Evolutionary conservation across 2,797 vertebrate species (phyloP), one percentile per base, ranked within the genome.

Genomic region (Prunella strophiata): DNA sequence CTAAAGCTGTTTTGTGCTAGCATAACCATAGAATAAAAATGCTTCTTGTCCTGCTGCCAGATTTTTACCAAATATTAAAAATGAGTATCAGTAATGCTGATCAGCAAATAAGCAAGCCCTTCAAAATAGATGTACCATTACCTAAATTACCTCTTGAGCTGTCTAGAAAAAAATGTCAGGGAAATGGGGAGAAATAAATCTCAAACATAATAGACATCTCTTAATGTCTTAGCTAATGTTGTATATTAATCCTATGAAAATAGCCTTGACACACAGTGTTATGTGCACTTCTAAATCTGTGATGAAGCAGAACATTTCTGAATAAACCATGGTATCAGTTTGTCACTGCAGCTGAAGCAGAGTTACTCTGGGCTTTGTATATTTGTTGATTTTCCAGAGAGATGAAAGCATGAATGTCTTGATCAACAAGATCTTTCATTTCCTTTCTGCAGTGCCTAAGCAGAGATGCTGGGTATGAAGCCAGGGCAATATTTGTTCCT

Each of bases 161-260:
- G 26, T 32, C 74, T 63, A 52, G 54, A 62, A 75, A 91, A 91
- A 62, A 62, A 40, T 67, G 45, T 79, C 48, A n/a, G 55, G 26
- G 23, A 59, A 85, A 78, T 22, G 51, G 58, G 55, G 67, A 75
- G 62, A 93, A 73, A 73, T 89, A 81, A 90, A 88, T 91, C 89
- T 77, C 59, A 54, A 57, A 38, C 5, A 2, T 36, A 57, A 34
- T n/a, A 50, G 34, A 43, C 26, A 61, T 67, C 68, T 93, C 43
- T 74, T 85, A 71, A 30, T 26, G 14, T 52, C 42, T 72, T 66
- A 45, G 66, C 40, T 80, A 57, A 36, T n/a, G 23, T 13, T 75
- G 48, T 61, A 9, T 59, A 74, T 86, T 70, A 52, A 61, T 50
- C 38, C 50, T 16, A 12, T 70, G 38, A 47, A 89, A 67, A 63